Conservation (phyloP, 2,113 vertebrate species). For the mouse (Mus musculus) region DNA sequence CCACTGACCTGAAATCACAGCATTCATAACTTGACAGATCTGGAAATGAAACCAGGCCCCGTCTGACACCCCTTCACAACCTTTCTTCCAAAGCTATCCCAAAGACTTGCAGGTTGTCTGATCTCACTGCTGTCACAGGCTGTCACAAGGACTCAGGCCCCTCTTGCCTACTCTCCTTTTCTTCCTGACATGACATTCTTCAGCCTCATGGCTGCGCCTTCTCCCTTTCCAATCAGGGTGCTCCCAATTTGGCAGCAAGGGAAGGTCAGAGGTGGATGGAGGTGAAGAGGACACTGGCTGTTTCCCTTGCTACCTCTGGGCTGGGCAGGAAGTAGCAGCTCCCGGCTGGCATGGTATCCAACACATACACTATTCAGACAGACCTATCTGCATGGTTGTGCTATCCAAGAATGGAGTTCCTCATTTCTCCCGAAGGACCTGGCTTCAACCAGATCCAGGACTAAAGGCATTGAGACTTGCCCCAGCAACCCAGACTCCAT, state of each 20-base stretch:
- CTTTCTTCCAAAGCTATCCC: not conserved
- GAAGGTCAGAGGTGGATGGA: constrained; percentile 41
- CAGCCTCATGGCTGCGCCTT: not conserved
- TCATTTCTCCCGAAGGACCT: not conserved
- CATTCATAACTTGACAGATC: not conserved
- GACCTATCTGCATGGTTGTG: not conserved
- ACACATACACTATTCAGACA: not conserved
- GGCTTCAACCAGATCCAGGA: not conserved
- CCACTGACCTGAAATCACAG: not conserved
- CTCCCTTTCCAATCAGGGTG: constrained; percentile 9
- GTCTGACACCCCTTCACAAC: not conserved
- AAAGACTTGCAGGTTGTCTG: not conserved
- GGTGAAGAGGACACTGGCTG: not conserved
- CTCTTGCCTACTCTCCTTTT: accelerated
- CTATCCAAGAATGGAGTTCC: not conserved
- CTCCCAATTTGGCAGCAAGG: not conserved
- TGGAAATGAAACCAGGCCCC: not conserved
- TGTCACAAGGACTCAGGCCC: not conserved
- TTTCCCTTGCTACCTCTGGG: not conserved
- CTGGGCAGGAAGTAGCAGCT: not conserved
- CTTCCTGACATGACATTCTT: not conserved
- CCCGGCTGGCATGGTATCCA: not conserved
- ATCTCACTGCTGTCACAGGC: not conserved
- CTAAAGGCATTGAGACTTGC: not conserved
- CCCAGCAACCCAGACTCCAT: not conserved